Percentiles rank a stretch among this genome's conserved stretches.
Conservation (phyloP, 1,140 invertebrate species). For the Octopus sinensis region DNA sequence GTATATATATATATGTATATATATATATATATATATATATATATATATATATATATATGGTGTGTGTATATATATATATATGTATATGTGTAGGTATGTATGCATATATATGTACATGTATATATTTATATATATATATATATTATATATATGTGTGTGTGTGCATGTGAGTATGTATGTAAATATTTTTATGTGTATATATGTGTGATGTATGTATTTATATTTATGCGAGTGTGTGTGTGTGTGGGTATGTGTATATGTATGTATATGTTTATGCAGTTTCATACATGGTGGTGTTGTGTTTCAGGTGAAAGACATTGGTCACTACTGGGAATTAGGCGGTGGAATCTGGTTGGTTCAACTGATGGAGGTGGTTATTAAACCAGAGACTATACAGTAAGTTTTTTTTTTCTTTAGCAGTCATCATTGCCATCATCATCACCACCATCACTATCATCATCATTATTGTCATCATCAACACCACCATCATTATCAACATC, state of each 20-base stretch:
- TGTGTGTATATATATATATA: too few species aligned
- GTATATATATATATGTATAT: too few species aligned
- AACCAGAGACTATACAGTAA: slow-evolving; percentile 60
- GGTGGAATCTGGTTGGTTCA: slow-evolving; percentile 64
- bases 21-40: too few species aligned
- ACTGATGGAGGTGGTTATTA: slow-evolving; percentile 62
- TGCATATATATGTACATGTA: too few species aligned
- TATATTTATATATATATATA: too few species aligned
- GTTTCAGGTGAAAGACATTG: slow-evolving; percentile 71
- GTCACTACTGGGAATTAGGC: slow-evolving; percentile 86
- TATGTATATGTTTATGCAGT: neutral
- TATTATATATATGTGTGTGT: too few species aligned
- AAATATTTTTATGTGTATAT: slow-evolving; percentile 5
- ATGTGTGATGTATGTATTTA: neutral
- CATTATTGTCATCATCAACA: too few species aligned
- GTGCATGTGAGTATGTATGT: slow-evolving; percentile 5
- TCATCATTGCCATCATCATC: too few species aligned
- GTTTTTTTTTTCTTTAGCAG: slow-evolving; percentile 16
- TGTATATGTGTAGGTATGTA: too few species aligned
- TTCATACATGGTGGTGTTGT: slow-evolving; percentile 17
- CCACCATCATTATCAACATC: too few species aligned
- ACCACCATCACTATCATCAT: too few species aligned
- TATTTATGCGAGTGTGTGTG: neutral
- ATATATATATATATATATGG: too few species aligned
- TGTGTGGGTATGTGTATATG: neutral